Evolutionary conservation across 2,888 invertebrate genomes (phyloP).

Genomic region (Trissolcus japonicus): DNA sequence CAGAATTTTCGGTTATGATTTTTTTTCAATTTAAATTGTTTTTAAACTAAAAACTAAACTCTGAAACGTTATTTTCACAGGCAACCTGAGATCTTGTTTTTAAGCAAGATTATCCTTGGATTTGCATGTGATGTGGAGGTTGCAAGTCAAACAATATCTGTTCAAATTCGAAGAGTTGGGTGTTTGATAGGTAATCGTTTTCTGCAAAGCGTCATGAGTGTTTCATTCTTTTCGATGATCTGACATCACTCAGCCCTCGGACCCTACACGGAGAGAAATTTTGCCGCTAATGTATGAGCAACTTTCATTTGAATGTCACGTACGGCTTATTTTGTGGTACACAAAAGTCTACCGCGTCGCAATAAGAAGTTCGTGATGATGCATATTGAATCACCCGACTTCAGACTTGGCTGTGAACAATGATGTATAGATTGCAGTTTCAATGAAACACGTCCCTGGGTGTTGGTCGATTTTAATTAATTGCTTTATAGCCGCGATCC

Average conservation of each 20-base stretch:
- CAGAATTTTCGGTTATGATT: no score
- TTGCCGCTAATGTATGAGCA: constrained; percentile 36
- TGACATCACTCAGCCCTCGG: constrained; percentile 26
- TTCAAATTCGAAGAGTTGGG: no score
- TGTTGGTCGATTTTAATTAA: no score
- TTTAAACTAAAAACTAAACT: no score
- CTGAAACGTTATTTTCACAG: no score
- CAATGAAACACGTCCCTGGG: constrained; percentile 24
- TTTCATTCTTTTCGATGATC: constrained; percentile 41
- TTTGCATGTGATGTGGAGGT: no score
- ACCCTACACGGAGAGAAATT: constrained; percentile 55
- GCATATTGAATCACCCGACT: constrained; percentile 27
- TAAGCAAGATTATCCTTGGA: no score
- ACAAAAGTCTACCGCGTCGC: constrained; percentile 18
- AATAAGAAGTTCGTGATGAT: constrained; percentile 30
- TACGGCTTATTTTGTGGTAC: constrained; percentile 3
- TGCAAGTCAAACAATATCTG: no score
- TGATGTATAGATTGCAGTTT: constrained; percentile 39
- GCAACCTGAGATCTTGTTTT: no score
- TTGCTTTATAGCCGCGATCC: not conserved
- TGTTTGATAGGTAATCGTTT: constrained; percentile 8
- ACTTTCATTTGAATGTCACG: constrained; percentile 51
- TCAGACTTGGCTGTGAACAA: constrained; percentile 24
- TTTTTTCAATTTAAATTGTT: no score
- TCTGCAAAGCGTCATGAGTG: constrained; percentile 37